A percentile compares a stretch with the other conserved stretches of the same genome.
phyloP scores from a whole-genome alignment of 2,888 invertebrate genomes.

The Cosmia trapezina region DNA sequence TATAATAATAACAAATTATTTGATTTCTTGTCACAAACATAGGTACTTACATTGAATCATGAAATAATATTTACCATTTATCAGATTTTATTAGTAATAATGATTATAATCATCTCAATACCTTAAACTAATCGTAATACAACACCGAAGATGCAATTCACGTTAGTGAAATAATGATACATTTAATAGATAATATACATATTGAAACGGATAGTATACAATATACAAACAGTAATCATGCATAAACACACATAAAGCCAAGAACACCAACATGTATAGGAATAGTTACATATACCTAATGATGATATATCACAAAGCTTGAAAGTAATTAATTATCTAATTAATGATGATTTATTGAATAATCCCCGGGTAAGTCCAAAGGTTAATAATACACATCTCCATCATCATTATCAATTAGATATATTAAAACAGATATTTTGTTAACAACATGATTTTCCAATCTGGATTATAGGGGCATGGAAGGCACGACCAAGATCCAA shows the following conservation, averaged over 20 bases:
- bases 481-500: neutral
- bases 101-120: constrained; percentile 1
- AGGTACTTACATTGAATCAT: constrained; percentile 9
- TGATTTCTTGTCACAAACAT: constrained; percentile 4
- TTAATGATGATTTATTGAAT: constrained; percentile 17
- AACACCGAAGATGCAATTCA: constrained; percentile 44
- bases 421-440: neutral
- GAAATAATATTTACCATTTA: constrained; percentile 1
- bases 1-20: neutral
- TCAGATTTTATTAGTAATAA: neutral
- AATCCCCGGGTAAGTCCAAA: neutral
- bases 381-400: neutral
- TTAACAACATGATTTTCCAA: neutral
- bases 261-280: constrained; percentile 33
- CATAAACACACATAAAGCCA: constrained; percentile 65
- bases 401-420: neutral
- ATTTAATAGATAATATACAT: constrained; percentile 25
- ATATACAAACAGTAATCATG: constrained; percentile 57
- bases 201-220: constrained; percentile 49
- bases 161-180: constrained; percentile 21
- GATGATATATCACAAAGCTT: constrained; percentile 38
- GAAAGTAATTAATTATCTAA: constrained; percentile 11
- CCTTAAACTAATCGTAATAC: constrained; percentile 18
- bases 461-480: neutral
- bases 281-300: constrained; percentile 28